Conservation (phyloP, 2,888 invertebrate genomes). For the Plebejus melissa region DNA sequence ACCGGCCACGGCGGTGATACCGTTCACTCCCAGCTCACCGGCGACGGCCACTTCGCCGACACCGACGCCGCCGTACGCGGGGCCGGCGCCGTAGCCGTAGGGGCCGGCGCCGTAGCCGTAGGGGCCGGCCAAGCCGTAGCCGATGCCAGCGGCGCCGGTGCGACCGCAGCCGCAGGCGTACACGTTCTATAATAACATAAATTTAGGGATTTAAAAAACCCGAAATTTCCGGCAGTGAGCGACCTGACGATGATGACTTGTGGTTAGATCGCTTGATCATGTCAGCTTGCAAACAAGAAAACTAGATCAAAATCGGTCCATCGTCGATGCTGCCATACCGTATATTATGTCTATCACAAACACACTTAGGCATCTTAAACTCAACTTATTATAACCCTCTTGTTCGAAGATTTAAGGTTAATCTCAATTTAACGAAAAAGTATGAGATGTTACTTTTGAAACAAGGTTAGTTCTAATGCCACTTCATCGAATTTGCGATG, state of each 20-base stretch:
- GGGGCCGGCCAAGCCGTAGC: background rate
- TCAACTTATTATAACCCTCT: too few species aligned
- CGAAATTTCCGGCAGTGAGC: too few species aligned
- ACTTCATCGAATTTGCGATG: background rate
- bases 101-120: constrained; percentile 18
- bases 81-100: background rate
- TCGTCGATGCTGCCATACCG: too few species aligned
- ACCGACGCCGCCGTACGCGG: constrained; percentile 44
- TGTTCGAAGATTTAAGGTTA: background rate
- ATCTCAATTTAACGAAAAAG: background rate
- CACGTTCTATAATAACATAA: background rate
- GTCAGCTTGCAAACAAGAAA: background rate
- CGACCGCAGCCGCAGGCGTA: constrained; percentile 24
- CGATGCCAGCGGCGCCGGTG: background rate
- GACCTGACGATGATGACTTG: too few species aligned
- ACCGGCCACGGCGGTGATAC: constrained; percentile 44
- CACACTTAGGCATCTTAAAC: too few species aligned
- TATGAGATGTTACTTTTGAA: background rate
- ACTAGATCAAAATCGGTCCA: background rate
- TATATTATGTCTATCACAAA: too few species aligned
- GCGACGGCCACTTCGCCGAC: constrained; percentile 41
- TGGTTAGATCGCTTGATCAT: too few species aligned
- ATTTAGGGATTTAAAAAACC: too few species aligned
- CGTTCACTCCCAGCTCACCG: constrained; percentile 42
- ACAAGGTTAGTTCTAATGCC: background rate